phyloP scores from a whole-genome alignment of 2,888 invertebrate genomes.

The Chymomyza caudatula region DNA sequence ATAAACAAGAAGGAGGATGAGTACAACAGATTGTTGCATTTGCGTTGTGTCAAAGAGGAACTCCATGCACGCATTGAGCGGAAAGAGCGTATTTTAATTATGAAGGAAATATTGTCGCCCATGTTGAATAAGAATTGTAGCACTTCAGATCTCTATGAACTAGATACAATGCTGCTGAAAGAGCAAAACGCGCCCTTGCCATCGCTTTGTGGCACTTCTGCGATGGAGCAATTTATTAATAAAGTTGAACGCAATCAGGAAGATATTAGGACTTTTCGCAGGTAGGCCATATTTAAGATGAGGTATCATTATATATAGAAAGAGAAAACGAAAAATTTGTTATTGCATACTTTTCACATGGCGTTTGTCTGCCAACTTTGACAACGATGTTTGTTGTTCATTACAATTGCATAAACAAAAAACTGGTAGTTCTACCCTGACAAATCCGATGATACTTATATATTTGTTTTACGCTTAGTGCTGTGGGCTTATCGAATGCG shows the following conservation, averaged over 20 bases:
- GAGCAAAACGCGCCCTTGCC: slow-evolving; percentile 32
- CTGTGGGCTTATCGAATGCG: slow-evolving; percentile 28
- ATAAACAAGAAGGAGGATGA: slow-evolving; percentile 90
- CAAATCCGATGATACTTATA: no score
- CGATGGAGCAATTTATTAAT: slow-evolving; percentile 35
- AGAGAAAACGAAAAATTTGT: no score
- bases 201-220: neutral
- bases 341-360: neutral
- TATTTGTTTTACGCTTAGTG: no score
- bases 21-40: slow-evolving; percentile 89
- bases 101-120: slow-evolving; percentile 62
- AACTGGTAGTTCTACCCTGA: no score
- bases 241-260: slow-evolving; percentile 28
- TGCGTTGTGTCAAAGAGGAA: slow-evolving; percentile 92
- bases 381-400: no score
- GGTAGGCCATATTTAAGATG: slow-evolving; percentile 19
- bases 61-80: slow-evolving; percentile 85
- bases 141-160: slow-evolving; percentile 38
- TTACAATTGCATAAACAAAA: no score
- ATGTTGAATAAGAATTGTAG: slow-evolving; percentile 36
- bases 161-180: slow-evolving; percentile 34
- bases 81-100: slow-evolving; percentile 82
- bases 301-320: no score
- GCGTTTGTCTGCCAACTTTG: no score
- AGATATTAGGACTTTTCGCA: slow-evolving; percentile 35